Percentiles rank a stretch among this genome's conserved stretches.
These are phyloP conservation scores for Ianthella basta DNA, from an alignment of 37 sponge, comb jelly and placozoan genomes.

Conservation along the genomic window DNA sequence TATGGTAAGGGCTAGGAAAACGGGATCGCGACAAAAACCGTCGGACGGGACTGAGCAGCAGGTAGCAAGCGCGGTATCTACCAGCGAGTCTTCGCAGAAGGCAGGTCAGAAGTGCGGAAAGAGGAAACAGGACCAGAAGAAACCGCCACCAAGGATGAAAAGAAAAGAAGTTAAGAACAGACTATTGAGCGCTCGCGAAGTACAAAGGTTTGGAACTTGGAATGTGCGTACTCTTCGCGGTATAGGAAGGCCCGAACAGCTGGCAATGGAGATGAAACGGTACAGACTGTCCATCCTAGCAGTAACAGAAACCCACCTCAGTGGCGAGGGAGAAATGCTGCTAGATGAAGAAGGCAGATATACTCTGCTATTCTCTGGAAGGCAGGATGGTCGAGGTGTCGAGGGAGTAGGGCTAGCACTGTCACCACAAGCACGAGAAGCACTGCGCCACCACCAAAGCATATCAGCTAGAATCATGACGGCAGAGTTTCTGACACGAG, in stretches of 20 bases:
- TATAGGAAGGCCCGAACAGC: background rate
- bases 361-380: constrained; percentile 13
- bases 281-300: constrained; percentile 20
- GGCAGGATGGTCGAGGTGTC: background rate
- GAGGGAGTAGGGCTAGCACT: constrained; percentile 18
- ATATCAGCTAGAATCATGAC: constrained; percentile 23
- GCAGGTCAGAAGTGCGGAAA: constrained; percentile 2
- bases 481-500: constrained; percentile 3
- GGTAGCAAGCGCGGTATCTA: background rate
- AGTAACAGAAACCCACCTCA: constrained; percentile 24
- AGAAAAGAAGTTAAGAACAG: background rate
- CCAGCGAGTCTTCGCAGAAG: background rate
- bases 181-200: constrained; percentile 25
- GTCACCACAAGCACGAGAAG: constrained; percentile 24
- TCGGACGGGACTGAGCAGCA: background rate
- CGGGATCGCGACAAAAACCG: background rate
- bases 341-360: constrained; percentile 20
- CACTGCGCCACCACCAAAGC: constrained; percentile 11
- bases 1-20: background rate
- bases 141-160: too few relatives aligned
- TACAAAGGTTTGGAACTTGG: constrained; percentile 24
- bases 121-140: constrained; percentile 12
- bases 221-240: constrained; percentile 8
- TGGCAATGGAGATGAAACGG: constrained; percentile 16
- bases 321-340: constrained; percentile 13